These are phyloP conservation scores for Tupaia tana DNA, from an alignment of 2,113 vertebrate species.

Conservation along the genomic window DNA sequence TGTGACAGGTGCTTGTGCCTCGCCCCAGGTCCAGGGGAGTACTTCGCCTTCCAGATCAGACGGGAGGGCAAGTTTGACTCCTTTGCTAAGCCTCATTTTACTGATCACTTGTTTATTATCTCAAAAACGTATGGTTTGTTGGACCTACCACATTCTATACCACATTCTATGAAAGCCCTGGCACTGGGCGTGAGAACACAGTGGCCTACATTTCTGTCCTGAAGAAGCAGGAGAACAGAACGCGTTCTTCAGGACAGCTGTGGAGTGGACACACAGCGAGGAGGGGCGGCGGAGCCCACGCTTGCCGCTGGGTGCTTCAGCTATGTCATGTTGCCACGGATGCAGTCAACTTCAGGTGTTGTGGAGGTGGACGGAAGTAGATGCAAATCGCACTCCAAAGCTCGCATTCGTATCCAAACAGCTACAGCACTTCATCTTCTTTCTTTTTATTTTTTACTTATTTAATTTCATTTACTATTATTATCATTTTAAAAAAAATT, in stretches of 20 bases:
- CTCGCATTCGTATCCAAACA: background rate
- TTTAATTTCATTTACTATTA: too few species aligned
- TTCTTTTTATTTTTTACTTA: too few species aligned
- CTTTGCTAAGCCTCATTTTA: conserved; percentile 13
- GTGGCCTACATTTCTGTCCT: background rate
- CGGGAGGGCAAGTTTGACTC: background rate
- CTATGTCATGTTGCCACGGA: too few species aligned
- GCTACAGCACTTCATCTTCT: background rate
- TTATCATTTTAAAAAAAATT: too few species aligned
- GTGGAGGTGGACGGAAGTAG: background rate
- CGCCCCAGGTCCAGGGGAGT: background rate
- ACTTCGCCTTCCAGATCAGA: background rate
- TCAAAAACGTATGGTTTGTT: fast-evolving
- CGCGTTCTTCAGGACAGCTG: too few species aligned
- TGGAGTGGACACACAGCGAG: fast-evolving
- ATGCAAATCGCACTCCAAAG: fast-evolving
- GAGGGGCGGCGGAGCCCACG: fast-evolving
- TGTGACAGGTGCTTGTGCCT: background rate
- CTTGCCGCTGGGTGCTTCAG: fast-evolving
- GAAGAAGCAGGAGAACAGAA: fast-evolving
- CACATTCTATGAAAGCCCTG: background rate
- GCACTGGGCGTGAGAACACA: background rate
- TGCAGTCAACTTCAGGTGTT: background rate
- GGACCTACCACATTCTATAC: too few species aligned
- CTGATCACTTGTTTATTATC: background rate